Base-by-base conservation (phyloP, 2,113 vertebrate species). In the Dasyurus viverrinus region DNA sequence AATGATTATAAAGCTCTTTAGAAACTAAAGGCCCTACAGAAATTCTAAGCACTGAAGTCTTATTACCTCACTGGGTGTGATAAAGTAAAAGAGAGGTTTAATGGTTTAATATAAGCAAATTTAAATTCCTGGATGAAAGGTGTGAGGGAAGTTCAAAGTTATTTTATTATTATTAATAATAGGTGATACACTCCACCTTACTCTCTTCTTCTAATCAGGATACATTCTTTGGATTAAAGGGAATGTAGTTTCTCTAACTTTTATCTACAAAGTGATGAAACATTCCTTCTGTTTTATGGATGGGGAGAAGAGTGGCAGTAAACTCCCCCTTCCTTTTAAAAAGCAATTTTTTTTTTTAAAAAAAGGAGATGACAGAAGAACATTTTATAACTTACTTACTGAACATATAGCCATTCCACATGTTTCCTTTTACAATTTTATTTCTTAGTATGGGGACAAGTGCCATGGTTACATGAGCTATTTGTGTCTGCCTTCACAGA, bases 141-240 rank as follows among this genome's bases (percentile, higher is more conserved):
- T 26, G 16, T 46, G 94, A 89, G 95, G 93, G 90, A 96, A 93
- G 93, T 97, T 97, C 93, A 96, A 98, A 96, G 94, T 57, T 92
- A 93, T 95, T 96, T 96, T 96, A 95, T 97, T 93, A 53, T 96
- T 96, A 96, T 89, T 97, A 96, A 96, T 96, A 95, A 97, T 97
- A 95, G 92, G 93, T 92, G 90, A 68, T 55, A 6, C 57, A 26
- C 46, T 53, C 48, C 93, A 53, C 52, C 54, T 68, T 90, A 30
- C 50, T 27, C 54, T 92, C 92, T 26, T 94, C 93, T 92, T 95
- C 95, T 97, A 94, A 96, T 95, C 96, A 94, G 76, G 89, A 46
- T 68, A 42, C 91, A 94, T 98, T 98, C 94, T 95, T 53, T 94
- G 76, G 95, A 94, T 97, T 97, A 96, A 97, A 95, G 95, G 90